phyloP scores from a whole-genome alignment of 2,113 vertebrate species.

The Pollachius pollachius region DNA sequence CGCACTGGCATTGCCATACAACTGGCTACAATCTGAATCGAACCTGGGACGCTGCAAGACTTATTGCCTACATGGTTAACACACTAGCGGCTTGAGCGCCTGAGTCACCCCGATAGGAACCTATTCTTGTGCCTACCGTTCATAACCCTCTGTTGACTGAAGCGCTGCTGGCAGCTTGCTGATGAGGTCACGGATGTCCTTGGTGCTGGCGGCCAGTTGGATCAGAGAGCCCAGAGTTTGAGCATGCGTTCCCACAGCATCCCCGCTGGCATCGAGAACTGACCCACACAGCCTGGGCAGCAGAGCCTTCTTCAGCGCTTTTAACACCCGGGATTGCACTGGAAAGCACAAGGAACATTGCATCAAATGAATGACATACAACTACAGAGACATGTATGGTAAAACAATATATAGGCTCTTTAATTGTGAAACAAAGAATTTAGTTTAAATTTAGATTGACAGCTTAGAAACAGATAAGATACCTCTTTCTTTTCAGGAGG shows the following conservation, averaged over 20 bases:
- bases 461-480: too few species aligned
- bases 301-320: constrained; percentile 74
- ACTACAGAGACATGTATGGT: not conserved
- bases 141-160: constrained; percentile 52
- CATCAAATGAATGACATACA: not conserved
- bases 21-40: too few species aligned
- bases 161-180: constrained; percentile 72
- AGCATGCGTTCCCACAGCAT: constrained; percentile 26
- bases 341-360: constrained; percentile 9
- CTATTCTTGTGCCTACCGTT: constrained; percentile 69
- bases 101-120: too few species aligned
- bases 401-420: not conserved
- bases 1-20: too few species aligned
- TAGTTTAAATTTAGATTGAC: too few species aligned
- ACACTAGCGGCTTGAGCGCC: too few species aligned
- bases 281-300: constrained; percentile 69
- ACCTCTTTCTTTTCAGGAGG: too few species aligned
- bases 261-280: constrained; percentile 43
- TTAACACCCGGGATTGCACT: constrained; percentile 74
- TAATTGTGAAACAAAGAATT: not conserved
- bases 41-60: too few species aligned
- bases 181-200: constrained; percentile 63
- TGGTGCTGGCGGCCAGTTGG: constrained; percentile 55
- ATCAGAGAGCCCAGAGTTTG: constrained; percentile 77
- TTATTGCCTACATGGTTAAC: too few species aligned